Evolutionary conservation across 2,113 vertebrate genomes (phyloP).

Genomic region (Entosphenus tridentatus): DNA sequence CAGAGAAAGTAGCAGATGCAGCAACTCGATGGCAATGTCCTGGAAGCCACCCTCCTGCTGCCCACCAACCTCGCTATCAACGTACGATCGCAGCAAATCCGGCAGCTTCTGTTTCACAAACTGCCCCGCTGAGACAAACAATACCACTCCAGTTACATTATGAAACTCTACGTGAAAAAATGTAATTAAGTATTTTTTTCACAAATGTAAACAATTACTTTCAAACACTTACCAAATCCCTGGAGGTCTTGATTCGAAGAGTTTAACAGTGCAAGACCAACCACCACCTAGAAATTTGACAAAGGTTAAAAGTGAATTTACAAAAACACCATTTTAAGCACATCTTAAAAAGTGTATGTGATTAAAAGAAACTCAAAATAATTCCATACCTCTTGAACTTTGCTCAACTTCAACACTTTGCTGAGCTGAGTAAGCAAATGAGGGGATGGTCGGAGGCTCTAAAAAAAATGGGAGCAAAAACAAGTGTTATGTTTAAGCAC

Average conservation of each 20-base stretch:
- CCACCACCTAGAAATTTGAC: slow-evolving; percentile 47
- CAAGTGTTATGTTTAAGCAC: not conserved
- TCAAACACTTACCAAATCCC: slow-evolving; percentile 54
- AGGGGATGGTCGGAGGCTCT: slow-evolving; percentile 95
- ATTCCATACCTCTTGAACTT: slow-evolving; percentile 71
- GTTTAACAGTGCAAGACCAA: slow-evolving; percentile 86
- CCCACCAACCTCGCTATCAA: slow-evolving; percentile 91
- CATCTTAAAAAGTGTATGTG: not conserved
- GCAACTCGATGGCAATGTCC: slow-evolving; percentile 98
- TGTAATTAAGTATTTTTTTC: not conserved
- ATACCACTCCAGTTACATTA: not conserved
- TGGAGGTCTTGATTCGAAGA: slow-evolving; percentile 77
- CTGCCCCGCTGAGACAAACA: slow-evolving; percentile 35
- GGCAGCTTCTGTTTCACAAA: slow-evolving; percentile 99
- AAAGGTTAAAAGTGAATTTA: no score
- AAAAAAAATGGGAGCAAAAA: slow-evolving; percentile 19
- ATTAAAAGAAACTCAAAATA: not conserved
- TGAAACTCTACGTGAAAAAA: not conserved
- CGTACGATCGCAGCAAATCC: slow-evolving; percentile 88
- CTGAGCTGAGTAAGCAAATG: slow-evolving; percentile 92
- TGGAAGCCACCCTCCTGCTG: slow-evolving; percentile 99
- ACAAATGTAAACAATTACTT: not conserved
- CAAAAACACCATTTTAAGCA: not conserved
- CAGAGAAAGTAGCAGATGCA: slow-evolving; percentile 98
- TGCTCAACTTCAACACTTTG: slow-evolving; percentile 99